Base-by-base conservation (phyloP, 2,888 invertebrate species). In the Chloromyia formosa region DNA sequence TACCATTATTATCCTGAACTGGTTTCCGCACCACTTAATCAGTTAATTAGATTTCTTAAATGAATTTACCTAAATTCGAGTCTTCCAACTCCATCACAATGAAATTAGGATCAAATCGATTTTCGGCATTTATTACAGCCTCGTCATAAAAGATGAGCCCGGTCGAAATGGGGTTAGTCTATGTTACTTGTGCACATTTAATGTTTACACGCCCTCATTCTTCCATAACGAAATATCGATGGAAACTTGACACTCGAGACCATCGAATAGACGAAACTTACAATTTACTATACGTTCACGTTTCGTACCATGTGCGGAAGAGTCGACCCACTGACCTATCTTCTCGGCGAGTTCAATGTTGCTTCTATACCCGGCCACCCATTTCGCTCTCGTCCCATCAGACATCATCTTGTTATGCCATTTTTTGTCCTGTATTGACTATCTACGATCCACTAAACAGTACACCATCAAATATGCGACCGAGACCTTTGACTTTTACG, bases 401-500 rank as follows among this genome's bases (percentile, higher is more conserved):
- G 20, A 22, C 66, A n/a, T 22, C 23, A 22, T 9, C 18, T 66
- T 49, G 14, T n/a, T 12, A 62, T 16, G 9, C n/a, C 9, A 35
- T 45, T 66, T 45, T 66, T 35, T 35, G 27, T 35, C 2, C 27
- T 35, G 27, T 35, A 35, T 35, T 35, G 27, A 45, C 49, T 66
- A 45, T 66, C 49, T 66, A 66, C 66, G 14, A 49, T 18, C 16
- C 20, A 12, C 71, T 71, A 27, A n/a, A 49, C 12, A 5, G 66
- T 22, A 12, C 49, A 45, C 45, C 58, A 35, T 58, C 56, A 56
- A 58, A 58, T 58, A 71, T 58, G 7, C 58, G 71, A 40, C 71
- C 71, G 58, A 53, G 71, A 71, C 71, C 71, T 71, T 71, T 71
- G 71, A 56, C 71, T 71, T 71, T 71, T 58, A 54, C 12, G 20